These are phyloP conservation scores for Chaetodon auriga DNA, from an alignment of 2,113 vertebrate species.

Conservation along the genomic window DNA sequence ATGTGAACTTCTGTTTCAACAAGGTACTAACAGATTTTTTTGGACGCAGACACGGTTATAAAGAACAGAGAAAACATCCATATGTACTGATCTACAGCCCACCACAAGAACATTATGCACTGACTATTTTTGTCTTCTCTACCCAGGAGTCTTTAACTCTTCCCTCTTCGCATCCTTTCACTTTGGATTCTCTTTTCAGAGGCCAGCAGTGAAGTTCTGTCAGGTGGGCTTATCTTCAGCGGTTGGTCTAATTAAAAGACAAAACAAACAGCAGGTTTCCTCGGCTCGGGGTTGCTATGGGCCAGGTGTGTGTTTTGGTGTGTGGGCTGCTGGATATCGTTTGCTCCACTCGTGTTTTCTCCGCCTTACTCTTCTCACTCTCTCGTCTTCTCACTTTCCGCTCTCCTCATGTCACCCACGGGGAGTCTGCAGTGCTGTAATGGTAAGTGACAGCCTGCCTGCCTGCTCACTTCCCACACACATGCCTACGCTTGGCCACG, in stretches of 20 bases:
- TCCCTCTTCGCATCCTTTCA: slow-evolving; percentile 39
- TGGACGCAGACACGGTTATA: background rate
- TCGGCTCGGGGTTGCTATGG: slow-evolving; percentile 36
- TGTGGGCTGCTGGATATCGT: slow-evolving; percentile 53
- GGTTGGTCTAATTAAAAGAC: slow-evolving; percentile 51
- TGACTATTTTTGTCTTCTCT: slow-evolving; percentile 21
- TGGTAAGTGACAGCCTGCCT: slow-evolving; percentile 79
- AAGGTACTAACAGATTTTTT: background rate
- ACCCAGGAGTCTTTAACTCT: slow-evolving; percentile 30
- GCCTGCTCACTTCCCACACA: slow-evolving; percentile 75
- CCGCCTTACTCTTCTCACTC: slow-evolving; percentile 40
- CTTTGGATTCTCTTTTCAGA: slow-evolving; percentile 35
- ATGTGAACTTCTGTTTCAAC: background rate
- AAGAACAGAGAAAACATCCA: background rate
- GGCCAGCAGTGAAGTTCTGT: slow-evolving; percentile 47
- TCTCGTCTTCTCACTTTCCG: slow-evolving; percentile 63
- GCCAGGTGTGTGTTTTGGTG: slow-evolving; percentile 40
- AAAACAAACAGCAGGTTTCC: slow-evolving; percentile 71
- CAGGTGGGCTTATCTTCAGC: slow-evolving; percentile 55
- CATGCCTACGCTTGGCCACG: slow-evolving; percentile 66
- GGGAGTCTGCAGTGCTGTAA: slow-evolving; percentile 67
- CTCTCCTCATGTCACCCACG: slow-evolving; percentile 63
- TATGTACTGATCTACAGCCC: slow-evolving; percentile 10
- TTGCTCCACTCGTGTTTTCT: slow-evolving; percentile 48
- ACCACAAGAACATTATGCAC: slow-evolving; percentile 21